A percentile compares a stretch with the other conserved stretches of the same genome.
phyloP scores from a whole-genome alignment of 2,888 invertebrate species.

The Gymnoscelis rufifasciata region DNA sequence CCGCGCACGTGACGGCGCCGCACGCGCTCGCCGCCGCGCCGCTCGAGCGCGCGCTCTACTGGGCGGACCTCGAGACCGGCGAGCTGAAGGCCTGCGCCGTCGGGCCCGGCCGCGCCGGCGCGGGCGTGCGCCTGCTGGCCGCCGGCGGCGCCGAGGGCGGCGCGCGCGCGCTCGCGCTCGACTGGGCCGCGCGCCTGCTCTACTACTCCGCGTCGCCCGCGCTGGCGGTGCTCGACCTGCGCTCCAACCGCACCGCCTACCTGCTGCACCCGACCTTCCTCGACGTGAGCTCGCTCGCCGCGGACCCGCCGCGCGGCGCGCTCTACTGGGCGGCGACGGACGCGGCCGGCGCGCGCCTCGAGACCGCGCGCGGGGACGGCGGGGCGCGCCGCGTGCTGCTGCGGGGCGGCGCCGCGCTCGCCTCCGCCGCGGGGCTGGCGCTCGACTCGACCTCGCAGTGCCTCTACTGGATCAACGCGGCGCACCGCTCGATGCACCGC shows the following conservation, averaged over 20 bases:
- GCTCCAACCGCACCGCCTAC: slow-evolving; percentile 83
- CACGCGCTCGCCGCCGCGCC: slow-evolving; percentile 85
- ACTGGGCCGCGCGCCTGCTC: slow-evolving; percentile 88
- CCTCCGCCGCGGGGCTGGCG: slow-evolving; percentile 57
- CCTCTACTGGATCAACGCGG: slow-evolving; percentile 83
- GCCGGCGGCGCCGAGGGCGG: slow-evolving; percentile 70
- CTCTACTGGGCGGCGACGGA: slow-evolving; percentile 78
- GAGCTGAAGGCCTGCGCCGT: slow-evolving; percentile 79
- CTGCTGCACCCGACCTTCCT: slow-evolving; percentile 81
- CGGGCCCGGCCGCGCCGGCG: slow-evolving; percentile 77
- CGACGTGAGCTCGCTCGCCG: slow-evolving; percentile 82
- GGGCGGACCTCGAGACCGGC: slow-evolving; percentile 84
- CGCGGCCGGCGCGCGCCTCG: slow-evolving; percentile 67
- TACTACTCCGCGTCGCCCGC: slow-evolving; percentile 82
- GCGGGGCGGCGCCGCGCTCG: slow-evolving; percentile 38
- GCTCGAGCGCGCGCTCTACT: slow-evolving; percentile 83
- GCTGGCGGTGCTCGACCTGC: slow-evolving; percentile 84
- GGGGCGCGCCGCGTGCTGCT: slow-evolving; percentile 55
- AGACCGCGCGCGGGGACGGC: slow-evolving; percentile 84
- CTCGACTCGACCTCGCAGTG: slow-evolving; percentile 79
- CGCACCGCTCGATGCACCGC: slow-evolving; percentile 77
- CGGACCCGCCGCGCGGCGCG: slow-evolving; percentile 82
- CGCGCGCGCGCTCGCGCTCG: slow-evolving; percentile 88
- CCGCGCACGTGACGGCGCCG: slow-evolving; percentile 84
- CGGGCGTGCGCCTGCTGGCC: slow-evolving; percentile 75